These are phyloP conservation scores for Mesorhabditis belari DNA, from an alignment of 2,888 invertebrate genomes.

Conservation along the genomic window DNA sequence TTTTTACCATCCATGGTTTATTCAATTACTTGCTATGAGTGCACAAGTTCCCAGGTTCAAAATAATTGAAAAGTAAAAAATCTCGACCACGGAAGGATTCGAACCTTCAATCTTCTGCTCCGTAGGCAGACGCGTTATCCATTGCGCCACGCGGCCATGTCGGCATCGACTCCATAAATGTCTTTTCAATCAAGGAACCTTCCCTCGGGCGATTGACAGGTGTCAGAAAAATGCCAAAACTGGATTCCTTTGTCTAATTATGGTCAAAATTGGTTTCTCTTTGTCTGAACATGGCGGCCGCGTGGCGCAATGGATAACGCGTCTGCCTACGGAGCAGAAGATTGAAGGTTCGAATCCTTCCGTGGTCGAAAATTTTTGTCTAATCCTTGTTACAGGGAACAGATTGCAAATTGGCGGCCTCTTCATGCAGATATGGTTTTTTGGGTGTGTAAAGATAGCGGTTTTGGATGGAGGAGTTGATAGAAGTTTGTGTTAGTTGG, in stretches of 20 bases:
- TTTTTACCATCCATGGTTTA: neutral
- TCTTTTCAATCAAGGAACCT: no score
- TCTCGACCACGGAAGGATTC: slow-evolving; percentile 44
- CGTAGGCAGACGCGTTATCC: slow-evolving; percentile 53
- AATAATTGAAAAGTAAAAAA: no score
- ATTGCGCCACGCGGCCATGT: slow-evolving; percentile 22
- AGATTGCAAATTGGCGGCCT: slow-evolving; percentile 24
- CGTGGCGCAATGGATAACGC: slow-evolving; percentile 48
- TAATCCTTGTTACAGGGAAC: slow-evolving; percentile 6
- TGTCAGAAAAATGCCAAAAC: no score
- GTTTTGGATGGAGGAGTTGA: slow-evolving; percentile 31
- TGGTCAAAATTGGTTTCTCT: no score
- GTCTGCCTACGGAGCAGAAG: slow-evolving; percentile 52
- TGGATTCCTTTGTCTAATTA: no score
- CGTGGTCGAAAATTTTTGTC: neutral
- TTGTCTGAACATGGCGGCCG: no score
- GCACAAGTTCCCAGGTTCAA: slow-evolving; percentile 26
- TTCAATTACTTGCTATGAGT: slow-evolving; percentile 26
- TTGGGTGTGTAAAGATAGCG: slow-evolving; percentile 39
- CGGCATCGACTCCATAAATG: no score
- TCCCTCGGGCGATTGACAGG: no score
- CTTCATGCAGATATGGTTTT: slow-evolving; percentile 30
- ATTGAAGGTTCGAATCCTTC: slow-evolving; percentile 2
- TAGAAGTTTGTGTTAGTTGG: slow-evolving; percentile 22
- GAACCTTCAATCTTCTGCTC: slow-evolving; percentile 55